Evolutionary conservation across 2,888 invertebrate species (phyloP).

Genomic region (Acrocyrtus sp.): DNA sequence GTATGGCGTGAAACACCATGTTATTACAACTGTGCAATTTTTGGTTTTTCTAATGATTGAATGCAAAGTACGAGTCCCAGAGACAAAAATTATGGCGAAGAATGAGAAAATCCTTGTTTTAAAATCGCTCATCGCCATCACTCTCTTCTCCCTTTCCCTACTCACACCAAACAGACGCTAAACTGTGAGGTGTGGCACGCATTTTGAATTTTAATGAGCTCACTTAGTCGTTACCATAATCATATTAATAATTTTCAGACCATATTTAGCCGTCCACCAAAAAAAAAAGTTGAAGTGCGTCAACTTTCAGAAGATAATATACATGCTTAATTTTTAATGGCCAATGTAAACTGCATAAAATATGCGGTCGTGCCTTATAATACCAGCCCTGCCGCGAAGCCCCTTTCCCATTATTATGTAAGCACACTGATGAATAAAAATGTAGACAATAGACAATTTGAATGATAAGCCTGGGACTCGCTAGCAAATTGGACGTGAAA

Average conservation of each 20-base stretch:
- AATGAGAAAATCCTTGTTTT: slow-evolving; percentile 6
- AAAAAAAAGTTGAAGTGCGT: background rate
- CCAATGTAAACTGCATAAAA: background rate
- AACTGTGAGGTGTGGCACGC: background rate
- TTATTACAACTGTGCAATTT: background rate
- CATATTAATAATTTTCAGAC: background rate
- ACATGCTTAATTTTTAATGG: no score
- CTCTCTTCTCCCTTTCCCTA: no score
- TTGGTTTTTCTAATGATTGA: background rate
- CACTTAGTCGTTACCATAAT: background rate
- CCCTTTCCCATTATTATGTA: background rate
- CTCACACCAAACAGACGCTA: background rate
- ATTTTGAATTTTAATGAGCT: slow-evolving; percentile 15
- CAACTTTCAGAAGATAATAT: background rate
- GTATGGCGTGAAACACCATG: background rate
- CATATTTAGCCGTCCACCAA: background rate
- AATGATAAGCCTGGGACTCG: slow-evolving; percentile 33
- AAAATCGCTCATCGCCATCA: background rate
- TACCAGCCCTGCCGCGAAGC: slow-evolving; percentile 34
- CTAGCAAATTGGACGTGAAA: slow-evolving; percentile 54
- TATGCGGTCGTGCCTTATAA: slow-evolving; percentile 28
- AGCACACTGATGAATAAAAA: slow-evolving; percentile 34
- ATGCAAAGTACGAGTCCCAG: no score
- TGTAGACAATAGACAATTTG: slow-evolving; percentile 50
- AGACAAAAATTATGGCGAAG: slow-evolving; percentile 22